These are phyloP conservation scores for Zele albiditarsus DNA, from an alignment of 2,888 invertebrate species.

Conservation along the genomic window DNA sequence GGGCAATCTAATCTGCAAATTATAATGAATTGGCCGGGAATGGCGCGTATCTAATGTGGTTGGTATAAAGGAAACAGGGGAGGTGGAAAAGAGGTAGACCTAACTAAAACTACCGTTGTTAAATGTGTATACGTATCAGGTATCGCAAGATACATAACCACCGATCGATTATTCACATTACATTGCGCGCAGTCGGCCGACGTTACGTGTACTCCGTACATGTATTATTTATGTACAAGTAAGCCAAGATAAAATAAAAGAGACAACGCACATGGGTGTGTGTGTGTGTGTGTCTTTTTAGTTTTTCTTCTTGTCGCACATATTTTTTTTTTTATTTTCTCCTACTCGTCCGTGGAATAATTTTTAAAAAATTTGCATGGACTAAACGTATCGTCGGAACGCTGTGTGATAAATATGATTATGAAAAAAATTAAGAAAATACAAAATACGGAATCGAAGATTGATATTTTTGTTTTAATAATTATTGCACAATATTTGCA, in stretches of 20 bases:
- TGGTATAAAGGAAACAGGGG: not conserved
- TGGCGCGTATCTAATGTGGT: constrained; percentile 38
- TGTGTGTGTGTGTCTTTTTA: not conserved
- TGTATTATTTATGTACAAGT: constrained; percentile 45
- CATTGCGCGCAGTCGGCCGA: constrained; percentile 34
- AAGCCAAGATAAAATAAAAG: constrained; percentile 38
- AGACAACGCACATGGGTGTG: not conserved
- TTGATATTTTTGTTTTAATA: not conserved
- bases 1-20: constrained; percentile 37
- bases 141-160: constrained; percentile 42
- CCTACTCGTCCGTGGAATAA: too few species aligned
- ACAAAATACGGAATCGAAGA: not conserved
- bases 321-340: not conserved
- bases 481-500: not conserved
- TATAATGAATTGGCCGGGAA: constrained; percentile 47
- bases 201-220: constrained; percentile 41
- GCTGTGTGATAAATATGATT: too few species aligned
- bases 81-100: not conserved
- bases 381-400: too few species aligned
- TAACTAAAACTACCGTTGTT: constrained; percentile 11
- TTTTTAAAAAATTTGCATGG: too few species aligned
- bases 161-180: constrained; percentile 49
- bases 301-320: not conserved
- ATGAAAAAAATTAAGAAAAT: not conserved
- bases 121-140: constrained; percentile 39